Conservation (phyloP, 2,888 invertebrate genomes). For the Callyntrura guangdongensis region DNA sequence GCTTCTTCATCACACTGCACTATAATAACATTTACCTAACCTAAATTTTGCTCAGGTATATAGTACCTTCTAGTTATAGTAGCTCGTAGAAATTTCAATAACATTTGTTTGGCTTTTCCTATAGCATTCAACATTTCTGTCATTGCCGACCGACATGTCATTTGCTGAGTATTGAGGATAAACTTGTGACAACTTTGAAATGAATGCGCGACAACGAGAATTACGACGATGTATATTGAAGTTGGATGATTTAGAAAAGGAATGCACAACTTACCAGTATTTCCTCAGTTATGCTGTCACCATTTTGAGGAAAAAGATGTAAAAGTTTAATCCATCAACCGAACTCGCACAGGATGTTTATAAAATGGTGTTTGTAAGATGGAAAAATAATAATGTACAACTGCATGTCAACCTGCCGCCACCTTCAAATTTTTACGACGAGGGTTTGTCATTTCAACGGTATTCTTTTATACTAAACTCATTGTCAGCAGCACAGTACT, state of each 20-base stretch:
- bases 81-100: neutral
- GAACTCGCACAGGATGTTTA: too few species aligned
- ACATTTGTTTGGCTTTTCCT: slow-evolving; percentile 7
- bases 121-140: neutral
- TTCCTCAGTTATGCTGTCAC: too few species aligned
- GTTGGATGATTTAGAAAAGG: too few species aligned
- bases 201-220: neutral
- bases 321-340: neutral
- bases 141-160: neutral
- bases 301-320: neutral
- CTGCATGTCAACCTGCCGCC: slow-evolving; percentile 5
- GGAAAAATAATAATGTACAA: neutral
- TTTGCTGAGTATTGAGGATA: too few species aligned
- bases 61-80: neutral
- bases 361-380: neutral
- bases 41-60: neutral
- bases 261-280: too few species aligned
- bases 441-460: neutral
- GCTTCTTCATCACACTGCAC: slow-evolving; percentile 7
- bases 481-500: too few species aligned
- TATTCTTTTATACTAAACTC: neutral
- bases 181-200: neutral
- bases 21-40: slow-evolving; percentile 48
- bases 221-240: too few species aligned
- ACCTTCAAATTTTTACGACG: neutral